Percentiles rank a stretch among this genome's conserved stretches.
Evolutionary conservation across 2,888 invertebrate genomes (phyloP).

Genomic region (Pantelozetes paolii): DNA sequence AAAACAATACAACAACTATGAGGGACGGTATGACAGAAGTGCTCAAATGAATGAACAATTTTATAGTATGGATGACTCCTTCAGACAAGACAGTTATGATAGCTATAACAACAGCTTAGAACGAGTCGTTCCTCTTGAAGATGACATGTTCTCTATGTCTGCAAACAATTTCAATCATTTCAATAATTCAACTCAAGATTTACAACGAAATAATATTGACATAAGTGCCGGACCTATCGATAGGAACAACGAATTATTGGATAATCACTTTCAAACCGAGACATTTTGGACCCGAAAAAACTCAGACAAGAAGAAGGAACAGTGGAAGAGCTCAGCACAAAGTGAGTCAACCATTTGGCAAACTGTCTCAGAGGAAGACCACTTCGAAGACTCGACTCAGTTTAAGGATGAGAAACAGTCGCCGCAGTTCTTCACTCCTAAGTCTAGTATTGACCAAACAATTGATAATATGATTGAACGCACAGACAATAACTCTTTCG

Average conservation of each 20-base stretch:
- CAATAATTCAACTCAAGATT: conserved; percentile 5
- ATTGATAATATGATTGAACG: not conserved
- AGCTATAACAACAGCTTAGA: conserved; percentile 40
- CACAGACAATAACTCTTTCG: conserved; percentile 19
- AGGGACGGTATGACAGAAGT: not conserved
- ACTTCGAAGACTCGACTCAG: conserved; percentile 35
- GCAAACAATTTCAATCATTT: conserved; percentile 13
- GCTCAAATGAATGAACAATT: conserved; percentile 4
- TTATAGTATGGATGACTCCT: conserved; percentile 30
- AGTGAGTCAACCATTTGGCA: conserved; percentile 38
- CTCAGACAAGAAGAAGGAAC: conserved; percentile 37
- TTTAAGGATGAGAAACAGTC: conserved; percentile 34
- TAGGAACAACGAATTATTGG: conserved; percentile 28
- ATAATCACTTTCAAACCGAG: conserved; percentile 2
- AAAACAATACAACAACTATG: conserved; percentile 10
- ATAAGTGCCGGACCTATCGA: conserved; percentile 18
- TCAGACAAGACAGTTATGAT: conserved; percentile 40
- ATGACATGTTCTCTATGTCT: conserved; percentile 13
- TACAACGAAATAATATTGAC: conserved; percentile 32
- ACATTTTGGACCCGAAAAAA: conserved; percentile 13
- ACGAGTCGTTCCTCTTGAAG: conserved; percentile 35
- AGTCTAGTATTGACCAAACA: conserved; percentile 35
- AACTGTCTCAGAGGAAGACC: conserved; percentile 40
- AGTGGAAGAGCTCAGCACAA: conserved; percentile 37
- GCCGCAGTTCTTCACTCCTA: conserved; percentile 38